phyloP scores from a whole-genome alignment of 2,113 vertebrate species.

The Urocynchramus pylzowi region DNA sequence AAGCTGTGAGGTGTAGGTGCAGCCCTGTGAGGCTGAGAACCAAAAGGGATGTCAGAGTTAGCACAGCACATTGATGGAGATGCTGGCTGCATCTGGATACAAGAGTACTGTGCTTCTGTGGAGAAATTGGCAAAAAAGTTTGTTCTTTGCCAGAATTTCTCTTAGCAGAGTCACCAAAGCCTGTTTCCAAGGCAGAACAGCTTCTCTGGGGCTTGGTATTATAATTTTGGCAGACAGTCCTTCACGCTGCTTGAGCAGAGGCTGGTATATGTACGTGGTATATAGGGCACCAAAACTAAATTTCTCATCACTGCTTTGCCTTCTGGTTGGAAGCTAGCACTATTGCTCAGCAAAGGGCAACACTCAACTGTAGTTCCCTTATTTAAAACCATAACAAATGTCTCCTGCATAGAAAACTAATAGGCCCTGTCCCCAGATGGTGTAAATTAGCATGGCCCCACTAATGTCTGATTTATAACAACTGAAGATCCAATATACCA shows the following conservation, averaged over 20 bases:
- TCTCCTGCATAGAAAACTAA: constrained; percentile 46
- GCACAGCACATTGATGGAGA: not conserved
- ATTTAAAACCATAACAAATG: constrained; percentile 44
- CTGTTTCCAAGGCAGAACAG: not conserved
- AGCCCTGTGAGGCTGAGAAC: not conserved
- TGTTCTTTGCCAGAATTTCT: not conserved
- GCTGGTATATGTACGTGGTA: not conserved
- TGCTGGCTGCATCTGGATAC: not conserved
- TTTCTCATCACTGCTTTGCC: not conserved
- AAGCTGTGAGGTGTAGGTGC: not conserved
- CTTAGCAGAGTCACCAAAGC: not conserved
- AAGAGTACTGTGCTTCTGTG: not conserved
- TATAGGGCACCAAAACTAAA: not conserved
- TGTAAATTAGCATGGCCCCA: constrained; percentile 28
- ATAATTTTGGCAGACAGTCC: not conserved
- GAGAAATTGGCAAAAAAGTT: not conserved
- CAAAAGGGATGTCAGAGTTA: not conserved
- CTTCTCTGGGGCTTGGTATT: not conserved
- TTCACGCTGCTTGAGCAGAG: not conserved
- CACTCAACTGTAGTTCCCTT: not conserved
- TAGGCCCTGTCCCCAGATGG: constrained; percentile 48
- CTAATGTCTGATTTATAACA: constrained; percentile 58
- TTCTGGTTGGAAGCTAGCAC: constrained; percentile 14
- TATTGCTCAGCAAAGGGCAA: constrained; percentile 46
- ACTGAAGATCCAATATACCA: constrained; percentile 27